phyloP scores from a whole-genome alignment of 2,797 vertebrate genomes.

The Spea hammondii region DNA sequence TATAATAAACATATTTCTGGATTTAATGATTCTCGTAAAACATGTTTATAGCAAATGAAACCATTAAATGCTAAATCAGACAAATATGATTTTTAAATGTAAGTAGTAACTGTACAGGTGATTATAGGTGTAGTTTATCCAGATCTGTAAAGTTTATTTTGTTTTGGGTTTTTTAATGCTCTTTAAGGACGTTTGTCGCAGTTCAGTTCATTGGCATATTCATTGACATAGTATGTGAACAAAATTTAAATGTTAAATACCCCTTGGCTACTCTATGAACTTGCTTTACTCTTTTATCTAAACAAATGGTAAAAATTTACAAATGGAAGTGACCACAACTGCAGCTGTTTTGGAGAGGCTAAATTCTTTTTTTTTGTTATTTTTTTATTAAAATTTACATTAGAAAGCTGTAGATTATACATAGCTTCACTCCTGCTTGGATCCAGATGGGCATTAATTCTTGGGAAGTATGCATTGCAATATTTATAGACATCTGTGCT shows the following conservation, averaged over 20 bases:
- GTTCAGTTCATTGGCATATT: too few species aligned
- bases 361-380: conserved; percentile 1
- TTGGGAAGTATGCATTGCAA: conserved; percentile 33
- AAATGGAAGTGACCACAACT: conserved; percentile 21
- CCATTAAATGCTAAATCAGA: too few species aligned
- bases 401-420: conserved; percentile 31
- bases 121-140: too few species aligned
- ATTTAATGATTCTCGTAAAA: too few species aligned
- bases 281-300: conserved; percentile 11
- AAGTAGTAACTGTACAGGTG: too few species aligned
- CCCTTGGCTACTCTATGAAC: background rate
- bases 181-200: too few species aligned
- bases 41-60: too few species aligned
- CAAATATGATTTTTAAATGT: too few species aligned
- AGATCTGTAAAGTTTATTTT: too few species aligned
- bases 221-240: background rate
- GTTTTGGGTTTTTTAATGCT: too few species aligned
- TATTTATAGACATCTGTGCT: conserved; percentile 52
- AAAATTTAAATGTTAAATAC: background rate
- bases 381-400: conserved; percentile 33
- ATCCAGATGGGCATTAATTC: conserved; percentile 34
- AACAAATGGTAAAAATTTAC: conserved; percentile 28
- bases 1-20: too few species aligned
- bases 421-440: conserved; percentile 6
- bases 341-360: conserved; percentile 21